Conservation (phyloP, 1,140 invertebrate species). For the Stegodyphus mimosarum region DNA sequence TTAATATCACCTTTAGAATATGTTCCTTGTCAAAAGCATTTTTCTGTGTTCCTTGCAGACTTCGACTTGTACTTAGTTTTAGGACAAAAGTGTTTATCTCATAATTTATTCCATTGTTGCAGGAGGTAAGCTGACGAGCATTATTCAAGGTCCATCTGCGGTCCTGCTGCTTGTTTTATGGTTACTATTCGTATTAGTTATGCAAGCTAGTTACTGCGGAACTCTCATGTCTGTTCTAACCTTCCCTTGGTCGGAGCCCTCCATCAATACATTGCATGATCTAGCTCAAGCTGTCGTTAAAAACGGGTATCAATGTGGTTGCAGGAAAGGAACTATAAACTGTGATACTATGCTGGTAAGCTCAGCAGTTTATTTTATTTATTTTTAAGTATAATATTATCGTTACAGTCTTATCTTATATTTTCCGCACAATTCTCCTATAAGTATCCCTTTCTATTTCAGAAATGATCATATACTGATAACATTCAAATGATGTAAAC, state of each 20-base stretch:
- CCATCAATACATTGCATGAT: background rate
- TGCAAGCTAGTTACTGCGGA: background rate
- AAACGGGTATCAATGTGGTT: slow-evolving; percentile 7
- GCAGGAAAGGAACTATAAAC: slow-evolving; percentile 6
- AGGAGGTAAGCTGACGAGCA: background rate
- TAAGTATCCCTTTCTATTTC: no score
- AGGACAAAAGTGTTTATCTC: no score
- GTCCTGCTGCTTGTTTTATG: background rate
- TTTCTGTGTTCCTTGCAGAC: background rate
- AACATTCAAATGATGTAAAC: no score
- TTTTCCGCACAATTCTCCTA: no score
- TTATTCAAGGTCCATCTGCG: background rate
- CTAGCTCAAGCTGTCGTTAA: background rate
- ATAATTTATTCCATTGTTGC: background rate
- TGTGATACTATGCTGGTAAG: slow-evolving; percentile 3
- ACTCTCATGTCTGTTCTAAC: slow-evolving; percentile 7
- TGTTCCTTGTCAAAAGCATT: background rate
- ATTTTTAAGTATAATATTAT: no score
- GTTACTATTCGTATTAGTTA: background rate
- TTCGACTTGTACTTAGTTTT: no score
- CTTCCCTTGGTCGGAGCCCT: background rate
- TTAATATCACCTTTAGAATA: background rate
- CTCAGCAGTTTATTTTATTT: no score
- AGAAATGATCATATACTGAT: no score
- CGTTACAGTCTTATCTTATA: no score